A percentile compares a stretch with the other conserved stretches of the same genome.
phyloP scores from a whole-genome alignment of 2,888 invertebrate genomes.

The Andrena marginata region DNA sequence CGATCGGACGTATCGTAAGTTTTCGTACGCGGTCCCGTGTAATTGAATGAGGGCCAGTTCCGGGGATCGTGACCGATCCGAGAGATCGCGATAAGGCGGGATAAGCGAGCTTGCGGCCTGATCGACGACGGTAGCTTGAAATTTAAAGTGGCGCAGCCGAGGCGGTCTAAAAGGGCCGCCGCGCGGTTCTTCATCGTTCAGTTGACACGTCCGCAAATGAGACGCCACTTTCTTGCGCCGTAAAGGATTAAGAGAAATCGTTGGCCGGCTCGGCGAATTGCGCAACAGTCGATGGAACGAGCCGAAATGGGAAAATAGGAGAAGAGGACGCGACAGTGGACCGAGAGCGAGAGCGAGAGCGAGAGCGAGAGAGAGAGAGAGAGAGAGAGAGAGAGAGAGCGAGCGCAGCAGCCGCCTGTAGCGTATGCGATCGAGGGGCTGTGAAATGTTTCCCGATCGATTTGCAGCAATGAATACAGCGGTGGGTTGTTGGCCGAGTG shows the following conservation, averaged over 20 bases:
- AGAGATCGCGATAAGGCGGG: conserved; percentile 16
- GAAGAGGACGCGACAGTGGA: background rate
- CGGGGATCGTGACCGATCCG: conserved; percentile 28
- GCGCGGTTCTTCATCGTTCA: too few relatives aligned
- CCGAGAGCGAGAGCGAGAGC: background rate
- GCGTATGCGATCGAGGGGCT: conserved; percentile 26
- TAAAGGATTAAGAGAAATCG: conserved; percentile 5
- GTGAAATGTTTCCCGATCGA: conserved; percentile 57
- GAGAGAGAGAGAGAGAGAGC: too few relatives aligned
- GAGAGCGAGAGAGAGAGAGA: background rate
- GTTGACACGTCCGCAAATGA: too few relatives aligned
- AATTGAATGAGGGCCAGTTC: conserved; percentile 40
- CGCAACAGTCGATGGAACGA: conserved; percentile 7
- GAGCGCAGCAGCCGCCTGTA: background rate
- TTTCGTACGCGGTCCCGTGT: conserved; percentile 35
- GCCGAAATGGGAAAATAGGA: background rate
- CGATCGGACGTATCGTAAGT: conserved; percentile 43
- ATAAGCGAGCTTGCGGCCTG: background rate
- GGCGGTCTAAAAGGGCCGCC: too few relatives aligned
- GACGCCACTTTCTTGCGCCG: background rate
- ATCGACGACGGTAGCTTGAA: background rate
- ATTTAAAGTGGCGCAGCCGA: too few relatives aligned
- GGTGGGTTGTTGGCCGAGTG: conserved; percentile 33
- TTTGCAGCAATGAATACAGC: conserved; percentile 56
- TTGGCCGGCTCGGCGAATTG: background rate